phyloP scores from a whole-genome alignment of 2,113 vertebrate species.

The Dromaius novaehollandiae region DNA sequence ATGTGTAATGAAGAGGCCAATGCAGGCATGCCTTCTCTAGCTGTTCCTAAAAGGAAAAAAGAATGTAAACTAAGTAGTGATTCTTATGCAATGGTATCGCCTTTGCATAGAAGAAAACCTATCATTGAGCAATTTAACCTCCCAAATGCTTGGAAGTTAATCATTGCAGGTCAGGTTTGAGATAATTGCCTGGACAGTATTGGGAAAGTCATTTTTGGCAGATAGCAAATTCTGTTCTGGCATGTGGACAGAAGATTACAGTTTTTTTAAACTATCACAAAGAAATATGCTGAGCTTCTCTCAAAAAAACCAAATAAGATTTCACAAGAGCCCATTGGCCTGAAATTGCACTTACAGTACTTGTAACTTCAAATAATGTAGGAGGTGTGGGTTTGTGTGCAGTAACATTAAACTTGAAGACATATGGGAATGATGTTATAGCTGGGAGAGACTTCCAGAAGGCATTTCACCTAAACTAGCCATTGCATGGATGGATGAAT shows the following conservation, averaged over 20 bases:
- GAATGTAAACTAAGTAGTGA: background rate
- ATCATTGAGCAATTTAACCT: background rate
- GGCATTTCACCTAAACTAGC: background rate
- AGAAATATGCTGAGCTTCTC: background rate
- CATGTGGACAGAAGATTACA: conserved; percentile 22
- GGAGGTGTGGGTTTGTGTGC: background rate
- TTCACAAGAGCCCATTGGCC: conserved; percentile 46
- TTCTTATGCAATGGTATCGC: background rate
- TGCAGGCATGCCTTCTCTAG: background rate
- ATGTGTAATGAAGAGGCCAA: background rate
- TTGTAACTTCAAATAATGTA: conserved; percentile 21
- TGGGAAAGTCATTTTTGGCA: conserved; percentile 68
- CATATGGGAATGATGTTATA: background rate
- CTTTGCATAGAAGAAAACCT: background rate
- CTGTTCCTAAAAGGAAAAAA: background rate
- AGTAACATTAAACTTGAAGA: background rate
- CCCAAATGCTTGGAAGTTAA: conserved; percentile 47
- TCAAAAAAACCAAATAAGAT: conserved; percentile 63
- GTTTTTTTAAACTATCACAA: conserved; percentile 24
- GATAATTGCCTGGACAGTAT: conserved; percentile 64
- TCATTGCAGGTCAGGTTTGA: conserved; percentile 59
- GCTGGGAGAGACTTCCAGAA: background rate
- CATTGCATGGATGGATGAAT: background rate
- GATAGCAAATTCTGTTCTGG: conserved; percentile 45
- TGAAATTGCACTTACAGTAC: conserved; percentile 27